These are phyloP conservation scores for Lanistes nyassanus DNA, from an alignment of 1,140 invertebrate genomes.

Conservation along the genomic window DNA sequence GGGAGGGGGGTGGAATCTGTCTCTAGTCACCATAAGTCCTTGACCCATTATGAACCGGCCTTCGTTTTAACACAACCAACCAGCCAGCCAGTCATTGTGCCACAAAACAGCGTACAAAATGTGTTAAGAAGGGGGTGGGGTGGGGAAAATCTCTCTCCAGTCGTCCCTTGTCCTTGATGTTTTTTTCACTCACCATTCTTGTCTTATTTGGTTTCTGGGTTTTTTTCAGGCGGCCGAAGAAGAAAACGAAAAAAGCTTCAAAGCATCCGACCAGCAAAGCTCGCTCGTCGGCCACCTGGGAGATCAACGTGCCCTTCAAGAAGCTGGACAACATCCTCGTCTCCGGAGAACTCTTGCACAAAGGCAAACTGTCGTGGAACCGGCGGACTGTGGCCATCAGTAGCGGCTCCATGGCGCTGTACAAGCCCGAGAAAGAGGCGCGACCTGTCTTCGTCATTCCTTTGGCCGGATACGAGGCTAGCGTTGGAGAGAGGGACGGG, in stretches of 20 bases:
- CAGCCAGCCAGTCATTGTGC: no score
- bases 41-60: no score
- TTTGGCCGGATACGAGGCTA: slow-evolving; percentile 43
- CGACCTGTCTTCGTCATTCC: slow-evolving; percentile 43
- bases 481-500: slow-evolving; percentile 35
- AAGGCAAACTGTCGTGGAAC: slow-evolving; percentile 52
- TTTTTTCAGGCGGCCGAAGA: slow-evolving; percentile 38
- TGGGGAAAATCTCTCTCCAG: no score
- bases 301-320: slow-evolving; percentile 44
- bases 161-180: no score
- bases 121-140: no score
- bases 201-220: neutral
- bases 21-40: no score
- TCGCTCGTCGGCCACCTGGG: slow-evolving; percentile 45
- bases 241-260: slow-evolving; percentile 36
- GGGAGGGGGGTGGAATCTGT: no score
- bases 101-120: no score
- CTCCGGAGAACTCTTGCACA: slow-evolving; percentile 48
- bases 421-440: slow-evolving; percentile 50
- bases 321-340: slow-evolving; percentile 43
- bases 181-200: neutral
- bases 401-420: slow-evolving; percentile 45
- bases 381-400: slow-evolving; percentile 43
- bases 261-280: slow-evolving; percentile 30
- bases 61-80: no score